Evolutionary conservation across 2,113 vertebrate genomes (phyloP).

Genomic region (Brachionichthys hirsutus): DNA sequence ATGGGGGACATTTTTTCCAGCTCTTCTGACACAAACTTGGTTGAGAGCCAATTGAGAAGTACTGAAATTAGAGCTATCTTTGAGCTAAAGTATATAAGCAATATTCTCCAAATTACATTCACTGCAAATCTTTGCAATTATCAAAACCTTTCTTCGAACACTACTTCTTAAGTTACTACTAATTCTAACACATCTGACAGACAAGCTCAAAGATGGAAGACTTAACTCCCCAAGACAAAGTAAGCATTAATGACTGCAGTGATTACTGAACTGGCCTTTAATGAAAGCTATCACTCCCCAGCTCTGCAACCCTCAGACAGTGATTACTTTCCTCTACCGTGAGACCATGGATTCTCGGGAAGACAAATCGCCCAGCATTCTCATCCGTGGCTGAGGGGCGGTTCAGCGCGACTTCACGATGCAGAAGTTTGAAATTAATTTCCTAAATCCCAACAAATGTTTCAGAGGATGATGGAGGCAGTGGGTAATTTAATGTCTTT

Average conservation of each 20-base stretch:
- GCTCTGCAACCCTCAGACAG: conserved; percentile 10
- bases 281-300: conserved; percentile 49
- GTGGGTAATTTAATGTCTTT: conserved; percentile 15
- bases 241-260: conserved; percentile 23
- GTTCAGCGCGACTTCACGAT: conserved; percentile 27
- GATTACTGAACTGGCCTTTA: conserved; percentile 37
- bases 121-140: too few relatives aligned
- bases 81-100: too few relatives aligned
- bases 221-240: conserved; percentile 9
- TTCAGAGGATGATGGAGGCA: conserved; percentile 45
- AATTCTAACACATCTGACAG: background rate
- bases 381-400: conserved; percentile 14
- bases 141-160: too few relatives aligned
- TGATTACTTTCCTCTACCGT: conserved; percentile 45
- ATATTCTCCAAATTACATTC: too few relatives aligned
- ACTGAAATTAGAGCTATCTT: too few relatives aligned
- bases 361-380: conserved; percentile 33
- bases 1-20: too few relatives aligned
- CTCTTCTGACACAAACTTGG: too few relatives aligned
- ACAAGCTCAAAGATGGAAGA: background rate
- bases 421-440: conserved; percentile 53
- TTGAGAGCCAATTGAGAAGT: too few relatives aligned
- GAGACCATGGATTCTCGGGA: conserved; percentile 47
- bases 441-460: conserved; percentile 37
- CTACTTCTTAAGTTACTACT: too few relatives aligned